A percentile compares a stretch with the other conserved stretches of the same genome.
These are phyloP conservation scores for Marmota monax DNA, from an alignment of 2,113 vertebrate genomes.

Conservation along the genomic window DNA sequence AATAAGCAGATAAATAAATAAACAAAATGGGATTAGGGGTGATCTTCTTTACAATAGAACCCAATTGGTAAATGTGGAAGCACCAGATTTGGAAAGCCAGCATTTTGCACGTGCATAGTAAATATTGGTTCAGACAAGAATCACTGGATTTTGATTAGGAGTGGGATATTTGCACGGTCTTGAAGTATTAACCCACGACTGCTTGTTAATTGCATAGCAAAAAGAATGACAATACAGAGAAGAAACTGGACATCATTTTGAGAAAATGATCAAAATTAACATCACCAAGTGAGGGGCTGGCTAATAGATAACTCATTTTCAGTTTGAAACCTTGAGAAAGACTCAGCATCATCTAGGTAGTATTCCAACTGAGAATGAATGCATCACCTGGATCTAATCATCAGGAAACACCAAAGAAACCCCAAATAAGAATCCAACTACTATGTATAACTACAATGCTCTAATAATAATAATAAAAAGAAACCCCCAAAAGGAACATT, in stretches of 20 bases:
- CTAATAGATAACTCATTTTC: background rate
- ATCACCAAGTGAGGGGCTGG: background rate
- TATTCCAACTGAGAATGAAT: background rate
- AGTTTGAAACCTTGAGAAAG: background rate
- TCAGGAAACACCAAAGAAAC: slow-evolving; percentile 13
- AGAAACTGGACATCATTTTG: background rate
- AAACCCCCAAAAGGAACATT: background rate
- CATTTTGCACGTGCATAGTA: background rate
- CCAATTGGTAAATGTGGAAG: background rate
- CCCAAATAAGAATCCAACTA: background rate
- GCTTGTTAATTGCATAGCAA: background rate
- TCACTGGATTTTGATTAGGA: slow-evolving; percentile 5
- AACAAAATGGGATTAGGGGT: background rate
- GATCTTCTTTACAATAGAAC: background rate
- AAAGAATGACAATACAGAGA: background rate
- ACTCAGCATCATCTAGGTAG: background rate
- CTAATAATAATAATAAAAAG: no score
- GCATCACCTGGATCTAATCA: slow-evolving; percentile 13
- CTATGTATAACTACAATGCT: no score
- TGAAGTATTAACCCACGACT: background rate
- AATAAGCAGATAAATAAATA: background rate
- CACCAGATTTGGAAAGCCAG: background rate
- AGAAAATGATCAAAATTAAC: background rate
- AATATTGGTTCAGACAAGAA: slow-evolving; percentile 43
- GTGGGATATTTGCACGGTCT: background rate